Conservation (phyloP, 2,113 vertebrate species). For the Chloropsis hardwickii region DNA sequence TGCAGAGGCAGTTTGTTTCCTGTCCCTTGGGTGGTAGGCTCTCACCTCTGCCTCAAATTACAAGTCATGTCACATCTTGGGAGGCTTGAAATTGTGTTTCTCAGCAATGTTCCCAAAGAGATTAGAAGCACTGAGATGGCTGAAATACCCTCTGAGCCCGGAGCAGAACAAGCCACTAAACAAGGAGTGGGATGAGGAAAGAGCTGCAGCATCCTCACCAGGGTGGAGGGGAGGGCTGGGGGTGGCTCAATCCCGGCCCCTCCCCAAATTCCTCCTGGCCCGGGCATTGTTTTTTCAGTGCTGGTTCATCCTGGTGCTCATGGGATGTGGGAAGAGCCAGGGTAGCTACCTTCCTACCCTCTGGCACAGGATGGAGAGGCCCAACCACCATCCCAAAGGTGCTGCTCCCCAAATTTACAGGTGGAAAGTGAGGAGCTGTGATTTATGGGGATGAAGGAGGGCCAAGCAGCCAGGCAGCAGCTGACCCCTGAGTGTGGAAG, state of each 20-base stretch:
- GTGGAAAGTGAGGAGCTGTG: background rate
- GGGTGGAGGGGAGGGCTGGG: background rate
- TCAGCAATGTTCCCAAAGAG: conserved; percentile 51
- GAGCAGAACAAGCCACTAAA: background rate
- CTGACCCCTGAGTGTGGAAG: background rate
- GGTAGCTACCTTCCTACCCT: too few species aligned
- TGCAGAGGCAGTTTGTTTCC: background rate
- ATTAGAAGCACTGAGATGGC: conserved; percentile 27
- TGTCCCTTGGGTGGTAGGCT: background rate
- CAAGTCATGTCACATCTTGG: conserved; percentile 45
- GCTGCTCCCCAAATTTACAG: background rate
- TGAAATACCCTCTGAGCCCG: background rate
- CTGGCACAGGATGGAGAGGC: background rate
- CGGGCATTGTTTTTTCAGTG: background rate
- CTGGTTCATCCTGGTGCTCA: background rate
- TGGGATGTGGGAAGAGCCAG: background rate
- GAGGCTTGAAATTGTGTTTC: conserved; percentile 52
- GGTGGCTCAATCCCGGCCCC: background rate
- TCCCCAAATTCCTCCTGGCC: background rate
- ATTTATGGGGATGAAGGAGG: background rate
- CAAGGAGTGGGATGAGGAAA: background rate
- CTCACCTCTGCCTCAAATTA: conserved; percentile 36
- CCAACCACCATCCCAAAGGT: background rate
- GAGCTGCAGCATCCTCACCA: background rate
- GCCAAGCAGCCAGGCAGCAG: background rate